Percentiles rank a stretch among this genome's conserved stretches.
phyloP scores from a whole-genome alignment of 2,797 vertebrate genomes.

The Bufotes viridis region DNA sequence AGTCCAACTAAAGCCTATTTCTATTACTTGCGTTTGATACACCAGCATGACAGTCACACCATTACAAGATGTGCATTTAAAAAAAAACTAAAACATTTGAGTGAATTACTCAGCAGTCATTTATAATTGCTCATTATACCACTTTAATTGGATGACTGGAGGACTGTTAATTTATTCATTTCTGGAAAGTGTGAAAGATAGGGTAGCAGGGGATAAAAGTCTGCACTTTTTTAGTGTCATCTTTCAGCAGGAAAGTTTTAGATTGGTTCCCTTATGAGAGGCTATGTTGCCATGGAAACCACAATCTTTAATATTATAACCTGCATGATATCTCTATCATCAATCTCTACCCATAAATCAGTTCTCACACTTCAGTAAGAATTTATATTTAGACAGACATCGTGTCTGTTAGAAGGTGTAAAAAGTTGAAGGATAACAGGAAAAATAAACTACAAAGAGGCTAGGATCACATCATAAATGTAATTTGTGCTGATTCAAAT shows the following conservation, averaged over 20 bases:
- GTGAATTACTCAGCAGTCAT: slow-evolving; percentile 46
- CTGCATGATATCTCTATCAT: background rate
- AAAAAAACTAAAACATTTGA: slow-evolving; percentile 26
- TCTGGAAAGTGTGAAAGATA: slow-evolving; percentile 53
- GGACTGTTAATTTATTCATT: slow-evolving; percentile 60
- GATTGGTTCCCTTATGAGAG: background rate
- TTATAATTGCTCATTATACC: slow-evolving; percentile 55
- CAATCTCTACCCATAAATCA: background rate
- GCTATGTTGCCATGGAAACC: slow-evolving; percentile 10
- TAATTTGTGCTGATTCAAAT: background rate
- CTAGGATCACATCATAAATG: background rate
- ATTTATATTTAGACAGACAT: background rate
- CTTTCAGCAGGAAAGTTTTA: slow-evolving; percentile 24
- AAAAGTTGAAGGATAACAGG: background rate
- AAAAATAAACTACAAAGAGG: background rate
- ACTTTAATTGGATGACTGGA: slow-evolving; percentile 56
- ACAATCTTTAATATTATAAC: slow-evolving; percentile 16
- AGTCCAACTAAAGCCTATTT: background rate
- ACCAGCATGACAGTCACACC: slow-evolving; percentile 30
- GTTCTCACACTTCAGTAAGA: slow-evolving; percentile 10
- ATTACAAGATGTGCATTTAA: slow-evolving; percentile 19
- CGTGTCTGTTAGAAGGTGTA: background rate
- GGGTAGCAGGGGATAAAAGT: slow-evolving; percentile 29
- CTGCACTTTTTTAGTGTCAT: slow-evolving; percentile 37
- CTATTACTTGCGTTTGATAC: slow-evolving; percentile 4